Evolutionary conservation across 1,140 invertebrate genomes (phyloP).

Genomic region (Arctopsyche grandis): DNA sequence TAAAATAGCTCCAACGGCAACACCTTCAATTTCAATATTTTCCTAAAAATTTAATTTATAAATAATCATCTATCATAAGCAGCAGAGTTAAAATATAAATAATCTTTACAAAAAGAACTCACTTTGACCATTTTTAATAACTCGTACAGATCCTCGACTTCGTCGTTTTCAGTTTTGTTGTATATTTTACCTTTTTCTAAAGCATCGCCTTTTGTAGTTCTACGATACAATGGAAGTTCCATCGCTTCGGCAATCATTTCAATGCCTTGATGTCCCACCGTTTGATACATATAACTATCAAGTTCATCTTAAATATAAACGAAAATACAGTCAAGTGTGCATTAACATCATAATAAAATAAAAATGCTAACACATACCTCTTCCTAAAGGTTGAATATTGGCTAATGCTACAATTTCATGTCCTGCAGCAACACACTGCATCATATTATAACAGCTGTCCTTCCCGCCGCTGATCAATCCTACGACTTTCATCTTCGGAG

Average conservation of each 20-base stretch:
- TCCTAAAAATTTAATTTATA: constrained; percentile 66
- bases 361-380: constrained; percentile 70
- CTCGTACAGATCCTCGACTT: constrained; percentile 97
- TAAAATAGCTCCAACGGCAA: constrained; percentile 96
- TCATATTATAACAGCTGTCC: constrained; percentile 99
- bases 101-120: constrained; percentile 41
- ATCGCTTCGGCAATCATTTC: constrained; percentile 93
- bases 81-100: too few species aligned
- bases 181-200: constrained; percentile 85
- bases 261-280: constrained; percentile 95
- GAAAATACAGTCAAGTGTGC: neutral
- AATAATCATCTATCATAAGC: neutral
- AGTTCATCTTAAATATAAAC: constrained; percentile 86
- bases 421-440: constrained; percentile 95
- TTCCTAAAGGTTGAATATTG: constrained; percentile 89
- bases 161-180: constrained; percentile 87
- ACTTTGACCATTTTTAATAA: constrained; percentile 88
- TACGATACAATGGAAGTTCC: constrained; percentile 89
- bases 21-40: constrained; percentile 85
- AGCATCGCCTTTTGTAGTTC: constrained; percentile 84
- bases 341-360: neutral
- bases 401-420: constrained; percentile 97
- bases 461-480: constrained; percentile 97
- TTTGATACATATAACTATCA: constrained; percentile 99
- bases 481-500: constrained; percentile 82